Percentiles rank a stretch among this genome's conserved stretches.
phyloP scores from a whole-genome alignment of 2,888 invertebrate genomes.

The Lathronympha strigana region DNA sequence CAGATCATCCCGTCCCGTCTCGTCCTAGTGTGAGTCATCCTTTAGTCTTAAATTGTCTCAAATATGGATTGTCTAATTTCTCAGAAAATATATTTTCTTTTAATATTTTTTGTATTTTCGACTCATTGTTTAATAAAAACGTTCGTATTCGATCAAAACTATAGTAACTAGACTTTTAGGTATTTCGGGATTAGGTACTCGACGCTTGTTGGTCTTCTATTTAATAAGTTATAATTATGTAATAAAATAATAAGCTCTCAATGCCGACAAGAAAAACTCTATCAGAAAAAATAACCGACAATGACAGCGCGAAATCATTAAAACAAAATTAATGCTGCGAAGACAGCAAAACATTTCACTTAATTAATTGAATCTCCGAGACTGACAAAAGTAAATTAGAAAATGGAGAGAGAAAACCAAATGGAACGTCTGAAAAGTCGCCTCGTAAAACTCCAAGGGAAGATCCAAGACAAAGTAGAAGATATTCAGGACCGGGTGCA shows the following conservation, averaged over 20 bases:
- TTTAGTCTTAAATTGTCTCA: no score
- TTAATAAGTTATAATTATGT: neutral
- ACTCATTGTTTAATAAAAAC: no score
- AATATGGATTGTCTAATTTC: no score
- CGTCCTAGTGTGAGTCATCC: no score
- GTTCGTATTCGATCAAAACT: no score
- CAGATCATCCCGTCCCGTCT: no score
- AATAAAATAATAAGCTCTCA: neutral
- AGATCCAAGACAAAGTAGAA: slow-evolving; percentile 74
- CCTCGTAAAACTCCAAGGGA: slow-evolving; percentile 69
- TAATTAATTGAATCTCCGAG: neutral
- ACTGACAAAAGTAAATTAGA: neutral
- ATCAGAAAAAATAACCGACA: neutral
- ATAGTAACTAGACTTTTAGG: no score
- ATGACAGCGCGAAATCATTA: neutral
- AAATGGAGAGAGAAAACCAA: slow-evolving; percentile 65
- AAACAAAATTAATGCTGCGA: neutral
- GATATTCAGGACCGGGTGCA: slow-evolving; percentile 76
- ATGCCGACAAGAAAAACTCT: neutral
- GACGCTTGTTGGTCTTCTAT: slow-evolving; percentile 11
- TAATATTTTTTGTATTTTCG: no score
- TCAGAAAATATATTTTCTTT: no score
- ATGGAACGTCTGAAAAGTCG: slow-evolving; percentile 68
- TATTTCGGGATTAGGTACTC: no score
- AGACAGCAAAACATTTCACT: neutral